Evolutionary conservation across 2,113 vertebrate genomes (phyloP).

Genomic region (Lepus americanus): DNA sequence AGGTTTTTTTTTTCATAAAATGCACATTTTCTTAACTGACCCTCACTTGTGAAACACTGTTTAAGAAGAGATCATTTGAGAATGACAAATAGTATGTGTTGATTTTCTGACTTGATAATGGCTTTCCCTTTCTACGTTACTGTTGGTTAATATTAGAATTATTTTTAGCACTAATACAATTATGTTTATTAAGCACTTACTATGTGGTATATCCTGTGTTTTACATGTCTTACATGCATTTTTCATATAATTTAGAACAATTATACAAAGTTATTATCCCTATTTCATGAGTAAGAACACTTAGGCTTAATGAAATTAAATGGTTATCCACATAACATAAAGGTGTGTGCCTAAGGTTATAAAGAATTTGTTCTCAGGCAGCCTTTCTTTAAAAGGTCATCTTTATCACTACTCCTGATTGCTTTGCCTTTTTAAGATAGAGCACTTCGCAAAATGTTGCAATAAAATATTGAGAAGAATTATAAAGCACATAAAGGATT

Average conservation of each 20-base stretch:
- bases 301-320: conserved; percentile 1
- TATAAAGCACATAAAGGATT: neutral
- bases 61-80: conserved; percentile 60
- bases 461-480: neutral
- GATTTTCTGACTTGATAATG: conserved; percentile 45
- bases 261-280: neutral
- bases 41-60: conserved; percentile 16
- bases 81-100: conserved; percentile 62
- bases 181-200: conserved; percentile 33
- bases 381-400: neutral
- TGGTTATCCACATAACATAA: conserved; percentile 51
- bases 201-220: neutral
- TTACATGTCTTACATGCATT: neutral
- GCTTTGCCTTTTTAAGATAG: conserved; percentile 23
- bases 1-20: no score
- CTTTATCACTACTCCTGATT: neutral
- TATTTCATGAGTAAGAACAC: conserved; percentile 64
- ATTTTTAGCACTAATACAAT: neutral
- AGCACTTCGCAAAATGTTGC: neutral
- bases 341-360: neutral
- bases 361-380: neutral
- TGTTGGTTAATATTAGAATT: neutral
- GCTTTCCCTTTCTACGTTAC: neutral
- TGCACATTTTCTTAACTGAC: no score
- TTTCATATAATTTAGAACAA: conserved; percentile 8